Base-by-base conservation (phyloP, 2,797 vertebrate genomes). In the Cirrhinus mrigala region DNA sequence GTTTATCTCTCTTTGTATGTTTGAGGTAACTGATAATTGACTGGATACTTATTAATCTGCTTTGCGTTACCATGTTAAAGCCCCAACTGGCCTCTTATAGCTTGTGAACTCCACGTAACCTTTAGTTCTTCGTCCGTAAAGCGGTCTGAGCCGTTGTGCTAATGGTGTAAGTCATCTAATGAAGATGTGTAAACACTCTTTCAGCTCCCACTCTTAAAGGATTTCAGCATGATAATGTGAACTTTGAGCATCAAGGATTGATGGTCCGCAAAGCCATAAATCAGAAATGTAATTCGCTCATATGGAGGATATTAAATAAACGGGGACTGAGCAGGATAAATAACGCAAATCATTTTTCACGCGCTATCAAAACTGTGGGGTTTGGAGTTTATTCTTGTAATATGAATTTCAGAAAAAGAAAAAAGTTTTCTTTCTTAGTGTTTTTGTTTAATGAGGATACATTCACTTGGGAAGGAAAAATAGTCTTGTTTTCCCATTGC, bases 121-220 rank as follows among this genome's bases (percentile, higher is more conserved):
- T 54, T 7, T 83, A 82, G 54, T 40, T 62, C 22, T 54, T 54
- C 48, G 27, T 62, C 73, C 50, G 37, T 83, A 81, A 83, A 64
- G 11, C 18, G 10, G 68, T 44, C 29, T 54, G 79, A 82, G 18
- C 69, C 9, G 24, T 3, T 1, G 40, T 11, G 69, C 69, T 50
- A 76, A 66, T 76, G 71, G 24, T 50, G 24, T 14, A 40, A n/a
- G 11, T 37, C 44, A 75, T 75, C 44, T 37, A 52, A 83, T 66
- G 60, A 54, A 83, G 60, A 83, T 22, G 44, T 64, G 54, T 37
- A 75, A 75, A 75, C 58, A 52, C 44, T 27, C 82, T 54, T 76
- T 76, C 46, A 40, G 14, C 58, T 74, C 22, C 20, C 9, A n/a
- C 18, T 74, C 20, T 66, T 66, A 40, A 29, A 24, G 71, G 71